Base-by-base conservation (phyloP, 2,888 invertebrate genomes). In the Cerceris ruficornis region DNA sequence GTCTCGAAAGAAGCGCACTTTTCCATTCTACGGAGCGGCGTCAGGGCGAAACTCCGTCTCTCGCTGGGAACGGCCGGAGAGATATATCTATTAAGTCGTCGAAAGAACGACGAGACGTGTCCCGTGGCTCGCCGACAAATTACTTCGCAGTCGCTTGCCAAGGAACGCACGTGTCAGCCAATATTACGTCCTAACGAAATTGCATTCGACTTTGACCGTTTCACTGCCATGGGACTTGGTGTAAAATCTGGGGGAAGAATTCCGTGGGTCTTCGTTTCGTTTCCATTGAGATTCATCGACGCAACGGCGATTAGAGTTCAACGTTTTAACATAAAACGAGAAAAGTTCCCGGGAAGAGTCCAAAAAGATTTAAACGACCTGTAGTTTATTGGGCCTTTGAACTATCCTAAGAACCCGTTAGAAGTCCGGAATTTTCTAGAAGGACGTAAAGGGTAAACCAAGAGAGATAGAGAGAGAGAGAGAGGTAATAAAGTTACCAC, bases 331-430 rank as follows among this genome's bases (percentile, higher is more conserved):
- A 1, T 28, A 28, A 28, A 28, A 28, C 4, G 28, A 28, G 28
- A 28, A 28, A 28, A 28, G 4, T 28, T 28, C 4, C 28, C 28
- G 28, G 28, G 28, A 28, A 28, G 28, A 28, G 4, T 28, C 28
- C 4, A 28, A 28, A 28, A 28, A 28, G 28, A 28, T 28, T 28
- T 1, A 28, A 28, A 28, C 28, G 28, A 1, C 28, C 4, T 4
- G 4, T 59, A 64, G 64, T 75, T 75, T 75, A 64, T 75, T 75
- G 71, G 52, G 65, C 65, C 71, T 65, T 70, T 75, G 75, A 75
- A 75, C 59, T 54, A 60, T 46, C 39, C 65, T 50, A n/a, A 68
- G 54, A 60, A 73, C 69, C 75, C 75, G 60, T 75, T 65, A 54
- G 41, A 11, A 70, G 70, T 46, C 54, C 70, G 43, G 62, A 62